A percentile compares a stretch with the other conserved stretches of the same genome.
phyloP scores from a whole-genome alignment of 2,888 invertebrate species.

The Hyalella azteca region DNA sequence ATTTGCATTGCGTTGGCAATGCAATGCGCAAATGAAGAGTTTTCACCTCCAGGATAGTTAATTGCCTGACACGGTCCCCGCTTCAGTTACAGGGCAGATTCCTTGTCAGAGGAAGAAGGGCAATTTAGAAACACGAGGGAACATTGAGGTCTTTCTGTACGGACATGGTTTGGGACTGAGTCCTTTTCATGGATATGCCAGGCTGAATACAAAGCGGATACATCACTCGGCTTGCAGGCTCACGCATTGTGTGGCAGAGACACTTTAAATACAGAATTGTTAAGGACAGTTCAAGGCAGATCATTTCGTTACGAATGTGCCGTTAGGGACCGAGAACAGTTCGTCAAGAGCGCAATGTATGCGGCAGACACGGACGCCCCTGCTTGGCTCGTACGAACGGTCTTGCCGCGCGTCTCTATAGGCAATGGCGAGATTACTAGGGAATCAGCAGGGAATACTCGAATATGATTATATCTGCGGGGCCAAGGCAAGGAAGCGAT shows the following conservation, averaged over 20 bases:
- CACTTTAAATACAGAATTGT: not conserved
- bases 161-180: not conserved
- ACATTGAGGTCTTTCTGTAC: conserved; percentile 11
- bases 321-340: conserved; percentile 3
- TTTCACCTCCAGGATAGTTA: not conserved
- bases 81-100: not conserved
- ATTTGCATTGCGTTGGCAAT: not conserved
- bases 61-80: not conserved
- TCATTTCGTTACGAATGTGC: conserved; percentile 19
- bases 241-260: not conserved
- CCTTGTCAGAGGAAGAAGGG: not conserved
- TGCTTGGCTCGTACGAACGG: not conserved
- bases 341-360: conserved; percentile 11
- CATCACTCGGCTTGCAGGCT: not conserved
- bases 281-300: conserved; percentile 5
- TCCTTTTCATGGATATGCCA: conserved; percentile 13
- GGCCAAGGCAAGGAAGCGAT: conserved; percentile 30
- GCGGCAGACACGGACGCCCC: not conserved
- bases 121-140: conserved; percentile 17
- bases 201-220: conserved; percentile 1
- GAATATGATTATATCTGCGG: conserved; percentile 29
- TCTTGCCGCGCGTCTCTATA: not conserved
- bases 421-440: conserved; percentile 29
- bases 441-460: conserved; percentile 31
- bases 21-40: not conserved